Evolutionary conservation across 2,113 vertebrate species (phyloP), one percentile per base, ranked within the genome.

Genomic region (Piliocolobus tephrosceles): DNA sequence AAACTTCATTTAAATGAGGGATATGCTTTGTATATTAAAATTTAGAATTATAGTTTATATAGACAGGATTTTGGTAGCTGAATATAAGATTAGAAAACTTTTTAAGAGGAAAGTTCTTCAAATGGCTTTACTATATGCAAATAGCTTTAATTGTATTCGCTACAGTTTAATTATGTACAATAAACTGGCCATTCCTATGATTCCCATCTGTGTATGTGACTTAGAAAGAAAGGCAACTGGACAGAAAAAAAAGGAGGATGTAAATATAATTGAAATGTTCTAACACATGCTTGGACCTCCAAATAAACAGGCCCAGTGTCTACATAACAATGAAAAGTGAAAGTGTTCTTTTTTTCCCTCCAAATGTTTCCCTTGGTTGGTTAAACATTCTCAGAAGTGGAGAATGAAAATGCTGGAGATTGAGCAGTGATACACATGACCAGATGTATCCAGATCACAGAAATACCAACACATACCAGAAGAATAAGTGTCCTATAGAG

Each of bases 91-190:
- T n/a, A 45, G 52, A 45, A 89, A 89, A 61, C 20, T 58, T 90
- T 91, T 92, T 78, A 88, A 95, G 82, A 96, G 38, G 35, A 75
- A 95, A 50, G 27, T 70, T 96, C 79, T 96, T 75, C 83, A 95
- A 92, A 82, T 93, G 27, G 66, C 43, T 90, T 95, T 82, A 75
- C 64, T 94, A 1, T 43, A 61, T 38, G 30, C 75, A 90, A 80
- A 92, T 96, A 73, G 87, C 13, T 66, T 93, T 55, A 94, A 83
- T 4, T 83, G 18, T n/a, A 80, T 17, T 70, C 10, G 52, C 45
- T 90, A 79, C 13, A 83, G 35, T 79, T 76, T 90, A 88, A 73
- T 87, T 82, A 80, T 10, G 30, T 85, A 52, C 45, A 90, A 87
- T 72, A 64, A 90, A 87, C 50, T 90, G 84, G 47, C 78, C 52